Percentiles rank a stretch among this genome's conserved stretches.
phyloP scores from a whole-genome alignment of 2,113 vertebrate species.

The Cyprinus carpio region DNA sequence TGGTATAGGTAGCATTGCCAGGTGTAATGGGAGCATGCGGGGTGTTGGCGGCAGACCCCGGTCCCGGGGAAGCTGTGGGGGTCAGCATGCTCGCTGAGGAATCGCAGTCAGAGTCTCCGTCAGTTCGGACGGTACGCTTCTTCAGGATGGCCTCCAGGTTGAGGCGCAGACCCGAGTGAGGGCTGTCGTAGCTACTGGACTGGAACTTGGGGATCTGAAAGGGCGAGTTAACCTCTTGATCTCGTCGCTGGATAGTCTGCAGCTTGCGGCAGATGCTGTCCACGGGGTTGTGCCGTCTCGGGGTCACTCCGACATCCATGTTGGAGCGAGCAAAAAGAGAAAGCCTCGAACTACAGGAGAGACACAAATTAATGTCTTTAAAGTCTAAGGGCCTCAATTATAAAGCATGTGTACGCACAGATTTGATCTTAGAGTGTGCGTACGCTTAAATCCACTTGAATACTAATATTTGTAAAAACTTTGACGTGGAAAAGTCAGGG shows the following conservation, averaged over 20 bases:
- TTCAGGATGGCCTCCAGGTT: slow-evolving; percentile 82
- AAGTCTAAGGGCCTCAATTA: neutral
- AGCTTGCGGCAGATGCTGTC: slow-evolving; percentile 91
- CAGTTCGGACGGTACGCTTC: slow-evolving; percentile 64
- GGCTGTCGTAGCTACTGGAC: slow-evolving; percentile 79
- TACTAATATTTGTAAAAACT: no score
- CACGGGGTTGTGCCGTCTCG: slow-evolving; percentile 83
- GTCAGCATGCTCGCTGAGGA: slow-evolving; percentile 40
- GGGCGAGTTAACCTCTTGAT: slow-evolving; percentile 73
- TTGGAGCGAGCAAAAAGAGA: slow-evolving; percentile 52
- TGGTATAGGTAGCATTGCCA: slow-evolving; percentile 55
- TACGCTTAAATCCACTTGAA: no score
- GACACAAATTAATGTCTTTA: neutral
- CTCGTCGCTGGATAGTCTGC: slow-evolving; percentile 82
- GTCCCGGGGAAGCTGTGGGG: slow-evolving; percentile 46
- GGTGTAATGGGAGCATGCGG: slow-evolving; percentile 43
- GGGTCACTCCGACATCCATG: slow-evolving; percentile 70
- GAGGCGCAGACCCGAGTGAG: slow-evolving; percentile 71
- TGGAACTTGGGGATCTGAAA: slow-evolving; percentile 84
- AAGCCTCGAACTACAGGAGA: slow-evolving; percentile 61
- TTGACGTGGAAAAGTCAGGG: no score
- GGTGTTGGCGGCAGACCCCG: neutral
- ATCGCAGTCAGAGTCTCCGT: neutral
- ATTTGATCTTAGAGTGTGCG: no score
- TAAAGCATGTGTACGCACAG: no score